Conservation (phyloP, 2,113 vertebrate genomes). For the Thermophis baileyi region DNA sequence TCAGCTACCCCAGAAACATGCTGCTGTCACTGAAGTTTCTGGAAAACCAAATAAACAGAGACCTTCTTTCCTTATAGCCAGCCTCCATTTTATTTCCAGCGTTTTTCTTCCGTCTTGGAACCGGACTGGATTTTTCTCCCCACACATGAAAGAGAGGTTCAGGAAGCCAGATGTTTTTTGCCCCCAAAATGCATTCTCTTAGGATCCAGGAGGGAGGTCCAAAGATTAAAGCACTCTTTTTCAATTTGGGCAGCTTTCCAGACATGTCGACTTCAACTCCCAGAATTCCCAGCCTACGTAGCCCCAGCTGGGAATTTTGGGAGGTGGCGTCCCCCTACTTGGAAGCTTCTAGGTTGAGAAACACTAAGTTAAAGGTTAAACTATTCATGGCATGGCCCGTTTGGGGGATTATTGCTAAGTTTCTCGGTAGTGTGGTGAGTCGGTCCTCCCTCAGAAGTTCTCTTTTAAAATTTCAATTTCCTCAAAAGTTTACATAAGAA, state of each 20-base stretch:
- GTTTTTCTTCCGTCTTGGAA: too few relatives aligned
- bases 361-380: not conserved
- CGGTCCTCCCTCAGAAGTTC: not conserved
- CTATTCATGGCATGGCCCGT: not conserved
- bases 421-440: not conserved
- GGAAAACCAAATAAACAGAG: too few relatives aligned
- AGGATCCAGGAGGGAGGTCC: not conserved
- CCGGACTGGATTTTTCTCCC: too few relatives aligned
- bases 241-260: not conserved
- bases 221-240: not conserved
- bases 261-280: not conserved
- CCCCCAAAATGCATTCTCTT: not conserved
- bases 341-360: not conserved
- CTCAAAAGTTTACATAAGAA: not conserved
- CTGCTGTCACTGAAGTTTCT: too few relatives aligned
- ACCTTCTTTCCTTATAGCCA: too few relatives aligned
- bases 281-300: not conserved
- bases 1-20: too few relatives aligned
- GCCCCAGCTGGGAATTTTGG: not conserved
- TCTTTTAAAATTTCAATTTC: not conserved
- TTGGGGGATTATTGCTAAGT: not conserved
- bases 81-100: too few relatives aligned
- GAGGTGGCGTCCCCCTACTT: not conserved
- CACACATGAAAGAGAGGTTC: not conserved
- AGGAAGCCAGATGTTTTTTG: not conserved